Base-by-base conservation (phyloP, 2,797 vertebrate species). In the Rallus crepitans region DNA sequence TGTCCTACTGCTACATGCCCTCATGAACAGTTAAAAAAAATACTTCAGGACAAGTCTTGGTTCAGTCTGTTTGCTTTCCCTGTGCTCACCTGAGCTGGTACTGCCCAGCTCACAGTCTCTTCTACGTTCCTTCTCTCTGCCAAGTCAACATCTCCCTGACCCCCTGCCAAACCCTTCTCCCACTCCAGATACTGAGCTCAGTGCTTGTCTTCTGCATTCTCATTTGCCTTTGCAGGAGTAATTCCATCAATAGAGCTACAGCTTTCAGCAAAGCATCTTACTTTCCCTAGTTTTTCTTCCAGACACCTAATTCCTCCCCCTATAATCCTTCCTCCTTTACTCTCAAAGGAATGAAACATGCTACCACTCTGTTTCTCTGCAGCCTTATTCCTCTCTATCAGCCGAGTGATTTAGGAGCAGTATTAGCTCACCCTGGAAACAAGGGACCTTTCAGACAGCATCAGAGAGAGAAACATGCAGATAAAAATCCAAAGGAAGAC, bases 391-490 rank as follows among this genome's bases (percentile, higher is more conserved):
- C 80, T 84, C 87, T 86, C 4, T 66, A 90, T 93, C 60, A 89
- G 15, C 84, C 73, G 57, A 75, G 89, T 87, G 79, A 86, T 94
- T 95, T 71, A 87, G 81, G 81, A 82, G 61, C 21, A n/a, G 71
- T 79, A 80, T 87, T 94, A 89, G 61, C 81, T 96, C 93, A 94
- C 91, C 39, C 83, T 85, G 78, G 94, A 94, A 96, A 95, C 91
- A 96, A 95, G 81, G 68, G 47, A 92, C 60, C 60, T 79, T 94
- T 97, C 88, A 94, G 90, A 65, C 88, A 89, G 78, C 45, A 56
- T 88, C 82, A 95, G 52, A 63, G 52, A 63, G 71, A 93, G 48
- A 87, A 96, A 59, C 12, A 9, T 1, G 18, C 47, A 90, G 88
- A 84, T 94, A 91, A 90, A 95, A 94, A 95, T 95, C 86, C 81